phyloP scores from a whole-genome alignment of 2,113 vertebrate species.

The Brachionichthys hirsutus region DNA sequence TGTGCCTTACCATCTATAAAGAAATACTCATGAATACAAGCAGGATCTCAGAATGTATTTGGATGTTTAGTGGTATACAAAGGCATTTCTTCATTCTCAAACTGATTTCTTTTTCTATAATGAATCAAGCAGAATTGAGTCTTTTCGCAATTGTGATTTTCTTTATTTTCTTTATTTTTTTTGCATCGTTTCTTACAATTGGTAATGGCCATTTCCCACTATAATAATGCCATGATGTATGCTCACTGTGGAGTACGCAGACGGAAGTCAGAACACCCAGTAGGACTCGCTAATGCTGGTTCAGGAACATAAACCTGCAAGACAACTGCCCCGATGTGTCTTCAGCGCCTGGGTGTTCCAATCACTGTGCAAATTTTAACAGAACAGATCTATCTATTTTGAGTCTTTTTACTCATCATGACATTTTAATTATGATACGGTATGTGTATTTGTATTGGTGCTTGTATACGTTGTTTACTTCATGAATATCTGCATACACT shows the following conservation, averaged over 20 bases:
- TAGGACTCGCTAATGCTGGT: slow-evolving; percentile 6
- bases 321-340: background rate
- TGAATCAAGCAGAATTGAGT: background rate
- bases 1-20: slow-evolving; percentile 30
- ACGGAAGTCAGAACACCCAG: slow-evolving; percentile 4
- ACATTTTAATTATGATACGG: no score
- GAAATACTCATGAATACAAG: slow-evolving; percentile 41
- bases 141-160: no score
- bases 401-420: no score
- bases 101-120: background rate
- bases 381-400: no score
- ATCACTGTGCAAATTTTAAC: no score
- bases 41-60: slow-evolving; percentile 4
- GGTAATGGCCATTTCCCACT: no score
- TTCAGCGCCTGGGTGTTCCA: no score
- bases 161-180: no score
- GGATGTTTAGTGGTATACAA: background rate
- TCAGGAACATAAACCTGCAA: slow-evolving; percentile 7
- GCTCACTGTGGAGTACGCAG: background rate
- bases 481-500: background rate
- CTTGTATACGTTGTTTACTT: background rate
- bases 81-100: background rate
- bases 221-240: no score
- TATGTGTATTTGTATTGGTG: no score
- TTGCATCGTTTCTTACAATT: no score